Evolutionary conservation across 2,113 vertebrate genomes (phyloP).

Genomic region (Kryptolebias marmoratus): DNA sequence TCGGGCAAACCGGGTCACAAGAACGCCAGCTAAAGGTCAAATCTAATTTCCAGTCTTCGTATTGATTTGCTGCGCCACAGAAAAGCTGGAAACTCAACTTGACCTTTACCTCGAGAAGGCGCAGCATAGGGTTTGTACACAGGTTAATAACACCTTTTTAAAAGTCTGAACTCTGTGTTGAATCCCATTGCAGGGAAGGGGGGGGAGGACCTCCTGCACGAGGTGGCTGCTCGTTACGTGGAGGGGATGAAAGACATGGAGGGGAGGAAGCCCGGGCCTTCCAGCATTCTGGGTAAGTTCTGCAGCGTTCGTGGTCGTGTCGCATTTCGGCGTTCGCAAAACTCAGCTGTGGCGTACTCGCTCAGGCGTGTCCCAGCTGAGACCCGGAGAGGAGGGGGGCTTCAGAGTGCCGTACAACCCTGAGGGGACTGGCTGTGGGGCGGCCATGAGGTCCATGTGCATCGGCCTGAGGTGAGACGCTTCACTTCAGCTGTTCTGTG

Average conservation of each 20-base stretch:
- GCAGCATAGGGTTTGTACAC: constrained; percentile 33
- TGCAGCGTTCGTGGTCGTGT: neutral
- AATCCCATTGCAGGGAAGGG: constrained; percentile 69
- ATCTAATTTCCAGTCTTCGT: constrained; percentile 44
- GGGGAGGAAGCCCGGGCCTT: constrained; percentile 84
- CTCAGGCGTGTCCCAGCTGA: constrained; percentile 82
- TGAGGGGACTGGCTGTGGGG: constrained; percentile 82
- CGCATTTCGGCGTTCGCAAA: neutral
- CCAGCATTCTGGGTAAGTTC: constrained; percentile 80
- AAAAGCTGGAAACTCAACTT: constrained; percentile 41
- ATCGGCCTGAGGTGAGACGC: constrained; percentile 82
- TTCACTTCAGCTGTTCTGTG: neutral
- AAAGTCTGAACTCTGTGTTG: constrained; percentile 8
- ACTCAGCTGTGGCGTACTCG: neutral
- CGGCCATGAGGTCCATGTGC: constrained; percentile 88
- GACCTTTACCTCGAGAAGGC: constrained; percentile 54
- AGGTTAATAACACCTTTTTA: constrained; percentile 15
- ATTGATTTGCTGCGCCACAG: constrained; percentile 47
- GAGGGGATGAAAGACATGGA: constrained; percentile 87
- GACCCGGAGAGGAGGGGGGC: constrained; percentile 78
- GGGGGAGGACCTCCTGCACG: constrained; percentile 81
- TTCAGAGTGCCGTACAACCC: constrained; percentile 83
- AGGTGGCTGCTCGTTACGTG: constrained; percentile 81
- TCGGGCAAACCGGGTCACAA: constrained; percentile 32
- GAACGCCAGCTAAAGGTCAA: constrained; percentile 55